These are phyloP conservation scores for Loriculus beryllinus DNA, from an alignment of 2,797 vertebrate species.

Conservation along the genomic window DNA sequence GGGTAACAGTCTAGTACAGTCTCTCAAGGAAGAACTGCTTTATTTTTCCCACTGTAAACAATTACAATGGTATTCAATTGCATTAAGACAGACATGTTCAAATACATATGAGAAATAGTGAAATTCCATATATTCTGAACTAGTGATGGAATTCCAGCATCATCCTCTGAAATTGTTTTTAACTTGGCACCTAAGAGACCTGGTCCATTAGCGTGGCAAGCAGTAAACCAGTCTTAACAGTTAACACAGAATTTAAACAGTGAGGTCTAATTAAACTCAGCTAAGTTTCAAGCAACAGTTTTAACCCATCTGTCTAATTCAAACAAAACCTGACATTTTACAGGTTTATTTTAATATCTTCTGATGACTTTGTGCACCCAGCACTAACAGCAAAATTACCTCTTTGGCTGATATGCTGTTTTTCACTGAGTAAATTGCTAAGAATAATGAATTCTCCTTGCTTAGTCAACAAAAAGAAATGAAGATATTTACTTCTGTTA, in stretches of 20 bases:
- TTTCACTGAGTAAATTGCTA: neutral
- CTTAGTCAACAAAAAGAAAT: neutral
- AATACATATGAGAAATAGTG: neutral
- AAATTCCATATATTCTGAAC: neutral
- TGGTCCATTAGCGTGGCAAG: neutral
- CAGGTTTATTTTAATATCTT: slow-evolving; percentile 27
- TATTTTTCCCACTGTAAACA: neutral
- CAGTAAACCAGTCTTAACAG: neutral
- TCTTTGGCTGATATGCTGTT: neutral
- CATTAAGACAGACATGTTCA: neutral
- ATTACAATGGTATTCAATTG: neutral
- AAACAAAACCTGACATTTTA: neutral
- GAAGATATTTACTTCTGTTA: neutral
- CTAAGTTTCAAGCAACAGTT: neutral
- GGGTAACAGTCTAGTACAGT: neutral
- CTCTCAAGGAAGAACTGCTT: neutral
- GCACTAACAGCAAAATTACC: neutral
- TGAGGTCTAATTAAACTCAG: neutral
- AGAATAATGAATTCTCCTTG: neutral
- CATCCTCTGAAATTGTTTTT: neutral
- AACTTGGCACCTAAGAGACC: neutral
- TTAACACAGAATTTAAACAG: neutral
- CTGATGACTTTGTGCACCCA: neutral
- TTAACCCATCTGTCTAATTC: neutral
- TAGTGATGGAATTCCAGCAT: neutral